Evolutionary conservation across 2,113 vertebrate genomes (phyloP).

Genomic region (Onychostoma macrolepis): DNA sequence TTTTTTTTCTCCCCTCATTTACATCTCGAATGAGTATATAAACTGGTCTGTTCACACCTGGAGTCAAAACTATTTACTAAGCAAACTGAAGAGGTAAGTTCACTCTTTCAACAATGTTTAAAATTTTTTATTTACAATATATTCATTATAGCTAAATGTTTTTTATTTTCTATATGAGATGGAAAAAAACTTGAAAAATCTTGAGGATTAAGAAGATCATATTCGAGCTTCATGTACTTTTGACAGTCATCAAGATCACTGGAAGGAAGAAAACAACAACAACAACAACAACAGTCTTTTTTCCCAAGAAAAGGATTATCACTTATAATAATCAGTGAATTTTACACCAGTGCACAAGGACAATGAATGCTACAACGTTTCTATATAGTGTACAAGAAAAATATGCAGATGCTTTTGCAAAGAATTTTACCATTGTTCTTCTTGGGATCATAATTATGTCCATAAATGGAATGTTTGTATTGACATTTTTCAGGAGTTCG

Average conservation of each 20-base stretch:
- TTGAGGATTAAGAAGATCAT: not conserved
- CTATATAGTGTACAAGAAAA: not conserved
- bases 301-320: not conserved
- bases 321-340: not conserved
- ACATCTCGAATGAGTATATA: conserved; percentile 24
- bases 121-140: not conserved
- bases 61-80: not conserved
- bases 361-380: conserved; percentile 43
- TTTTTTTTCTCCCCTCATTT: not conserved
- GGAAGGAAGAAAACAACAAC: not conserved
- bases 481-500: conserved; percentile 45
- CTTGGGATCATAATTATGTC: conserved; percentile 43
- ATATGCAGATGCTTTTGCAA: conserved; percentile 22
- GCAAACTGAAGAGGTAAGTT: not conserved
- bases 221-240: not conserved
- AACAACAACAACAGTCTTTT: not conserved
- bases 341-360: not conserved
- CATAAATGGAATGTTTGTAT: conserved; percentile 52
- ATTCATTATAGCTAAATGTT: not conserved
- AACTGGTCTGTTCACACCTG: not conserved
- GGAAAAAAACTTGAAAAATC: not conserved
- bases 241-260: not conserved
- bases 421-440: conserved; percentile 32
- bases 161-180: not conserved
- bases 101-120: not conserved